Evolutionary conservation across 2,113 vertebrate genomes (phyloP).

Genomic region (Tautogolabrus adspersus): DNA sequence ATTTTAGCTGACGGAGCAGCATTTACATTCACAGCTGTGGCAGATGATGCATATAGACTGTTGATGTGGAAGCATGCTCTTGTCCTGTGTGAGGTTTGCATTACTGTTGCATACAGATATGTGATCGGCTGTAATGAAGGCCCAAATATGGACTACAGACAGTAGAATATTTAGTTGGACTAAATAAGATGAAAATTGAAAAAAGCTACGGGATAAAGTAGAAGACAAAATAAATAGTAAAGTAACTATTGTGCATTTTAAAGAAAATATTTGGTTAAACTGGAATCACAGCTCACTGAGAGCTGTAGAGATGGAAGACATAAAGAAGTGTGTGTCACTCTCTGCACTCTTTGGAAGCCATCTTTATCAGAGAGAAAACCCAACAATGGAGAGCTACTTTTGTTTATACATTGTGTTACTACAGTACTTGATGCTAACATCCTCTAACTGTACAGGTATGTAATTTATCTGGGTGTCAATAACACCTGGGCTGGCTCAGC

Average conservation of each 20-base stretch:
- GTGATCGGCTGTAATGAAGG: slow-evolving; percentile 31
- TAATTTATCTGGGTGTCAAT: slow-evolving; percentile 25
- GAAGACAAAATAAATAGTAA: slow-evolving; percentile 1
- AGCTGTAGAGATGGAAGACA: slow-evolving; percentile 63
- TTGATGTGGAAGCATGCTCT: slow-evolving; percentile 60
- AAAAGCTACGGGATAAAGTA: slow-evolving; percentile 35
- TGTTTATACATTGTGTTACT: slow-evolving; percentile 22
- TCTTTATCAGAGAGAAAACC: slow-evolving; percentile 1
- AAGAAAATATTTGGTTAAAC: slow-evolving; percentile 55
- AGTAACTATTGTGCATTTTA: slow-evolving; percentile 42
- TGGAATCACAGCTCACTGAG: slow-evolving; percentile 49
- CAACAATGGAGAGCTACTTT: slow-evolving; percentile 17
- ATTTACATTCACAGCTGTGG: slow-evolving; percentile 69
- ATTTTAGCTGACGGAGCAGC: slow-evolving; percentile 7
- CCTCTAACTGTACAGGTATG: slow-evolving; percentile 35
- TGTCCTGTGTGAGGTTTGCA: slow-evolving; percentile 48
- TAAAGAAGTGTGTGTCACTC: slow-evolving; percentile 42
- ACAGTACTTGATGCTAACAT: slow-evolving; percentile 36
- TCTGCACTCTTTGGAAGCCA: slow-evolving; percentile 41
- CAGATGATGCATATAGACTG: slow-evolving; percentile 48
- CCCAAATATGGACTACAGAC: slow-evolving; percentile 31
- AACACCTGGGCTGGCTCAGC: slow-evolving; percentile 59
- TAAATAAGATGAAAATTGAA: slow-evolving; percentile 1
- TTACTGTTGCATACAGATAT: slow-evolving; percentile 42
- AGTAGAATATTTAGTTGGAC: not conserved